Base-by-base conservation (phyloP, 2,888 invertebrate genomes). In the Hartigia nigra region DNA sequence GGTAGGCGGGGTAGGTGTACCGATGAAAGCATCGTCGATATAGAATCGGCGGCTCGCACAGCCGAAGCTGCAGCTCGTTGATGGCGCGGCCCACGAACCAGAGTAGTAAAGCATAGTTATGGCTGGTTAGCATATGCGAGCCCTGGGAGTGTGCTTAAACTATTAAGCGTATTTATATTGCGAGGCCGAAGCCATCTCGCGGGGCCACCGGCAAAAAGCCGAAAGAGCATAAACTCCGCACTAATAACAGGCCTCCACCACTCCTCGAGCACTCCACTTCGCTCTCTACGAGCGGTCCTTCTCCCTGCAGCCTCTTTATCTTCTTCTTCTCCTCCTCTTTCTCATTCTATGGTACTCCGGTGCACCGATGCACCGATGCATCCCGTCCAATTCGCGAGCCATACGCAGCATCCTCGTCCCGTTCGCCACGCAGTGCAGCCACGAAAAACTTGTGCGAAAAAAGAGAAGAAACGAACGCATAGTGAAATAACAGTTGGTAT, bases 151-250 rank as follows among this genome's bases (percentile, higher is more conserved):
- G 89, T 90, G 90, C 91, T 91, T 90, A 91, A 91, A 91, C 91
- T 91, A 91, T 91, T 91, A 91, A 90, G 88, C 88, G 90, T 91
- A 91, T 91, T 91, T 91, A 91, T 91, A 91, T 91, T 91, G 89
- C 90, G 88, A 88, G 86, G 87, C 87, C 88, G 86, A 84, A 86
- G 84, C 84, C 88, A 86, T 89, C 88, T 88, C 86, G 82, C 87
- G 87, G 87, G 84, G 88, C 89, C 89, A 89, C 82, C 84, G 86
- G 89, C 90, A 91, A 91, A 90, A 91, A 90, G 85, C 85, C 88
- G 88, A 91, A 91, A 90, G 89, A 90, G 90, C 90, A 91, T 91
- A 91, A 91, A 91, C 91, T 89, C 90, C 88, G 87, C 87, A 87
- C 90, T 91, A 91, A 91, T 91, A 91, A 91, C 90, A 91, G 91